Evolutionary conservation across 2,888 invertebrate genomes (phyloP).

Genomic region (Celastrina argiolus): DNA sequence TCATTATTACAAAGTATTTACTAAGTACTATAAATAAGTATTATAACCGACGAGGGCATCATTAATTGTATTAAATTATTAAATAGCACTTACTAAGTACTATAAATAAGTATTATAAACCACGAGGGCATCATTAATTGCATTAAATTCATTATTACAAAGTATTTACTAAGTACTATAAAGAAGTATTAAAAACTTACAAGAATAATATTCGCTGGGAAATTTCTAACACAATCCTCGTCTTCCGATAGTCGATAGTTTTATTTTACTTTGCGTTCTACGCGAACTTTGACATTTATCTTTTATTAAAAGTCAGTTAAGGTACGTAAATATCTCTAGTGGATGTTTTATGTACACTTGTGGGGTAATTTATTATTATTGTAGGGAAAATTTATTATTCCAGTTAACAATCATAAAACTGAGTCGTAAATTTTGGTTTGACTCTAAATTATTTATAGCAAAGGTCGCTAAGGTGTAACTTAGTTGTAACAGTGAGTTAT

Average conservation of each 20-base stretch:
- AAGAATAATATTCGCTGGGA: neutral
- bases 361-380: neutral
- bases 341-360: conserved; percentile 10
- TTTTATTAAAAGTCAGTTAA: conserved; percentile 17
- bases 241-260: neutral
- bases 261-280: conserved; percentile 4
- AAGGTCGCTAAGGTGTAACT: neutral
- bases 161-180: no score
- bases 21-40: no score
- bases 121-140: no score
- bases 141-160: no score
- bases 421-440: neutral
- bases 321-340: neutral
- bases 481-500: neutral
- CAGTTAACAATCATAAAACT: conserved; percentile 1
- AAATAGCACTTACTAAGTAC: no score
- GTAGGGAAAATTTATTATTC: neutral
- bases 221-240: neutral
- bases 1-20: no score
- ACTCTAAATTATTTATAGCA: neutral
- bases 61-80: no score
- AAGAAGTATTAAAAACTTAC: neutral
- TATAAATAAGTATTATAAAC: no score
- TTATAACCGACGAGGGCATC: no score
- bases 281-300: conserved; percentile 4